These are phyloP conservation scores for Steinernema carpocapsae DNA, from an alignment of 2,888 invertebrate species.

Conservation along the genomic window DNA sequence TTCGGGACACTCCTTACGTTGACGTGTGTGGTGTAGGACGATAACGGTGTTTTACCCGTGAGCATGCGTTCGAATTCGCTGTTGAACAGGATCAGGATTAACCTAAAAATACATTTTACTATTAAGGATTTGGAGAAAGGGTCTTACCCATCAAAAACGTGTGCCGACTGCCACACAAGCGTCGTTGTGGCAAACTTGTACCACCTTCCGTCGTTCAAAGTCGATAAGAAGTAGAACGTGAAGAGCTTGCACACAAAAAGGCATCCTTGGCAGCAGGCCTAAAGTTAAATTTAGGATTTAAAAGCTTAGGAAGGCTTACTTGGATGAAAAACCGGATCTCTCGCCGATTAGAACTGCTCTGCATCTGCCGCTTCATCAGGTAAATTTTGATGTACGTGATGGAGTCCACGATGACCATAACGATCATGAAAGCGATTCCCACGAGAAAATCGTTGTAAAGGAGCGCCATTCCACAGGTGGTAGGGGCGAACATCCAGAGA, in stretches of 20 bases:
- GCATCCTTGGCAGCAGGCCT: conserved; percentile 46
- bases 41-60: neutral
- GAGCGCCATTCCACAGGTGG: conserved; percentile 47
- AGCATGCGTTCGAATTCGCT: conserved; percentile 4
- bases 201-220: conserved; percentile 43
- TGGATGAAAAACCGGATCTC: conserved; percentile 51
- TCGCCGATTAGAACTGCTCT: conserved; percentile 36
- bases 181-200: conserved; percentile 29
- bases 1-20: too few species aligned
- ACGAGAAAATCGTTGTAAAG: conserved; percentile 53
- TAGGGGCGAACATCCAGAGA: conserved; percentile 48
- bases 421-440: conserved; percentile 44
- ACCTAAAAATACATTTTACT: neutral
- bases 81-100: conserved; percentile 17
- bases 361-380: conserved; percentile 31
- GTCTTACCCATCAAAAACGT: conserved; percentile 12
- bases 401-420: conserved; percentile 46
- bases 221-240: conserved; percentile 49
- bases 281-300: neutral
- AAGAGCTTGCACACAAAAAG: conserved; percentile 52
- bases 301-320: neutral
- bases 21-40: too few species aligned
- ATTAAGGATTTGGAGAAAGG: neutral
- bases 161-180: neutral
- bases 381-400: conserved; percentile 38